phyloP scores from a whole-genome alignment of 2,113 vertebrate genomes.

The Xiphophorus couchianus region DNA sequence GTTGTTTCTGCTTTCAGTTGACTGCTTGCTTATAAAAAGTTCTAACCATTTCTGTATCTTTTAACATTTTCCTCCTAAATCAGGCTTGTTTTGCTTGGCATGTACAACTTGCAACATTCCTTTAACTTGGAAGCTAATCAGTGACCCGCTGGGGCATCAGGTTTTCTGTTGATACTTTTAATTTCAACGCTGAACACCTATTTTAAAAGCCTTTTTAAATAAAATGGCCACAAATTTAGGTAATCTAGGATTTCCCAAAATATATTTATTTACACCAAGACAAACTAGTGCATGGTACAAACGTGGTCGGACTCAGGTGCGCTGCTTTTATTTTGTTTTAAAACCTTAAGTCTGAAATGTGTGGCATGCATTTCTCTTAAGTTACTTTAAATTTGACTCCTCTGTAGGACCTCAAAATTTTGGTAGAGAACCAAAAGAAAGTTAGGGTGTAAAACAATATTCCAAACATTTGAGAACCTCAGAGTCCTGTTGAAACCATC shows the following conservation, averaged over 20 bases:
- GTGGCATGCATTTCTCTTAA: too few relatives aligned
- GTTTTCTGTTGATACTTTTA: not conserved
- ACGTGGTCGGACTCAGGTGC: too few relatives aligned
- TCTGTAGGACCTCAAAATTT: not conserved
- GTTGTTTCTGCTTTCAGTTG: slow-evolving; percentile 24
- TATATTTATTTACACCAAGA: too few relatives aligned
- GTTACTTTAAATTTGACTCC: not conserved
- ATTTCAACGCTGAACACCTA: not conserved
- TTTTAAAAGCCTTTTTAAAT: not conserved
- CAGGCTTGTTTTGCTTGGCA: slow-evolving; percentile 25
- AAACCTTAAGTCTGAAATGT: too few relatives aligned
- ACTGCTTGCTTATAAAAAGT: slow-evolving; percentile 22
- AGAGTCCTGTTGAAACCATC: too few relatives aligned
- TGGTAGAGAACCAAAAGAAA: too few relatives aligned
- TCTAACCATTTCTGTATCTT: slow-evolving; percentile 5
- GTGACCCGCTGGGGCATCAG: not conserved
- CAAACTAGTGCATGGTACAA: too few relatives aligned
- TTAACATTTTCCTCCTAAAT: not conserved
- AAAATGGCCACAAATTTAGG: not conserved
- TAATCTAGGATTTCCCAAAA: not conserved
- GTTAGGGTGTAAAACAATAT: too few relatives aligned
- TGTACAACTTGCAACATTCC: slow-evolving; percentile 15
- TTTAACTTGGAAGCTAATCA: not conserved
- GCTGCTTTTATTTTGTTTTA: too few relatives aligned
- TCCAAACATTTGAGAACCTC: too few relatives aligned